phyloP scores from a whole-genome alignment of 1,140 invertebrate species.

The Lerema accius region DNA sequence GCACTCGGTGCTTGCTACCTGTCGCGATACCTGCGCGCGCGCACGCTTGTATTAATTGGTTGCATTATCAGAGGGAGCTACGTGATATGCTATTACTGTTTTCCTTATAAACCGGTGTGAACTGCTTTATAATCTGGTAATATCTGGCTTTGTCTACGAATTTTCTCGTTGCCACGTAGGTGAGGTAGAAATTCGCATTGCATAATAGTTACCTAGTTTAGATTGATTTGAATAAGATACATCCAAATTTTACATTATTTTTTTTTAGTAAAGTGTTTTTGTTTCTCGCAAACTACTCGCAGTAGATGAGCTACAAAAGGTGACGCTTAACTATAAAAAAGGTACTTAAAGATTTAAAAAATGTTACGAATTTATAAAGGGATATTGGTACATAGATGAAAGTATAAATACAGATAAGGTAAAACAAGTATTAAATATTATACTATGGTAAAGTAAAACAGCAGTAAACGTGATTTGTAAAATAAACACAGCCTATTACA shows the following conservation, averaged over 20 bases:
- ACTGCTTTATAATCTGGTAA: too few species aligned
- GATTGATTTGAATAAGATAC: too few species aligned
- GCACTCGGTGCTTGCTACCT: conserved; percentile 38
- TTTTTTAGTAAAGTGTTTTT: too few species aligned
- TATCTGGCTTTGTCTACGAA: not conserved
- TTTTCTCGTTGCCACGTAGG: not conserved
- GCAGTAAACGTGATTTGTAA: conserved; percentile 23
- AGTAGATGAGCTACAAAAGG: too few species aligned
- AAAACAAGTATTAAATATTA: not conserved
- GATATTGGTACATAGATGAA: not conserved
- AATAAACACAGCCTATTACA: conserved; percentile 17
- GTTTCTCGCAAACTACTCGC: too few species aligned
- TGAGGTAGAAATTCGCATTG: too few species aligned
- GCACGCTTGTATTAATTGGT: conserved; percentile 53
- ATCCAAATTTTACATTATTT: too few species aligned
- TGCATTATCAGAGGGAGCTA: conserved; percentile 51
- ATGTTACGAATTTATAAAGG: too few species aligned
- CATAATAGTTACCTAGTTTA: too few species aligned
- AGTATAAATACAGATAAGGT: conserved; percentile 3
- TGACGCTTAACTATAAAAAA: too few species aligned
- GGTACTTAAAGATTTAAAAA: too few species aligned
- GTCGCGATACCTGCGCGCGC: conserved; percentile 48
- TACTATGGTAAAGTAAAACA: conserved; percentile 10
- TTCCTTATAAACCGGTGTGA: conserved; percentile 11
- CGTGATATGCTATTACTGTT: conserved; percentile 58